Percentiles rank a stretch among this genome's conserved stretches.
phyloP scores from a whole-genome alignment of 2,797 vertebrate genomes.

The Thaleichthys pacificus region DNA sequence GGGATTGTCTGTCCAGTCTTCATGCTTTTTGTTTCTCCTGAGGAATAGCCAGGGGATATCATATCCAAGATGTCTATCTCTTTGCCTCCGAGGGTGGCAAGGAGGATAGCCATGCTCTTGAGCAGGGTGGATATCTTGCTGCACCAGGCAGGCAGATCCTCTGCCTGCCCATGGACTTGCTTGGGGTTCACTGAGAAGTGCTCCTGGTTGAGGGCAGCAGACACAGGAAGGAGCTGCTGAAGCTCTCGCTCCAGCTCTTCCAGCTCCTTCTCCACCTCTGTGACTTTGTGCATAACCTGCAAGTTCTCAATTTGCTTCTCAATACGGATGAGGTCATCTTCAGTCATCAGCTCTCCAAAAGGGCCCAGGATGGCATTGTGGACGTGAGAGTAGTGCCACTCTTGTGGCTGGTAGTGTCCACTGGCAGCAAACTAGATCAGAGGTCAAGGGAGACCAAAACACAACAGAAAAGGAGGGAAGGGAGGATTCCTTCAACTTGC shows the following conservation, averaged over 20 bases:
- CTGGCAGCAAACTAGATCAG: conserved; percentile 85
- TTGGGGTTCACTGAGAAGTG: conserved; percentile 84
- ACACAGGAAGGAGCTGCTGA: conserved; percentile 81
- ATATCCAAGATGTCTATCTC: conserved; percentile 81
- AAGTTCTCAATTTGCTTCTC: conserved; percentile 96
- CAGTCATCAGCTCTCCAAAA: conserved; percentile 90
- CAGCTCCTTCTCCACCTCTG: conserved; percentile 83
- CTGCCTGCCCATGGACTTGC: conserved; percentile 84
- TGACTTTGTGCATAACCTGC: conserved; percentile 90
- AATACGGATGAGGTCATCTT: conserved; percentile 86
- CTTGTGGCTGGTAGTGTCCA: conserved; percentile 82
- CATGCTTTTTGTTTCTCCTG: conserved; percentile 59
- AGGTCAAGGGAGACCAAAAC: conserved; percentile 73
- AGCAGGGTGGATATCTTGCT: conserved; percentile 84
- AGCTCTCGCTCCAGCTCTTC: conserved; percentile 84
- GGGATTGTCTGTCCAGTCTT: conserved; percentile 44
- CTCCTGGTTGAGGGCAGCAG: conserved; percentile 75
- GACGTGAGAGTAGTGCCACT: conserved; percentile 83
- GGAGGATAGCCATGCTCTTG: conserved; percentile 82
- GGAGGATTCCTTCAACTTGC: conserved; percentile 77
- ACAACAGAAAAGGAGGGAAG: conserved; percentile 69
- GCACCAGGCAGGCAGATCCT: conserved; percentile 84
- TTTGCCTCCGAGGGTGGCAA: conserved; percentile 80
- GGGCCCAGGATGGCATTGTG: conserved; percentile 87
- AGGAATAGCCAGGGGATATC: conserved; percentile 69